Base-by-base conservation (phyloP, 2,797 vertebrate species). In the Eurystomus glaucurus region DNA sequence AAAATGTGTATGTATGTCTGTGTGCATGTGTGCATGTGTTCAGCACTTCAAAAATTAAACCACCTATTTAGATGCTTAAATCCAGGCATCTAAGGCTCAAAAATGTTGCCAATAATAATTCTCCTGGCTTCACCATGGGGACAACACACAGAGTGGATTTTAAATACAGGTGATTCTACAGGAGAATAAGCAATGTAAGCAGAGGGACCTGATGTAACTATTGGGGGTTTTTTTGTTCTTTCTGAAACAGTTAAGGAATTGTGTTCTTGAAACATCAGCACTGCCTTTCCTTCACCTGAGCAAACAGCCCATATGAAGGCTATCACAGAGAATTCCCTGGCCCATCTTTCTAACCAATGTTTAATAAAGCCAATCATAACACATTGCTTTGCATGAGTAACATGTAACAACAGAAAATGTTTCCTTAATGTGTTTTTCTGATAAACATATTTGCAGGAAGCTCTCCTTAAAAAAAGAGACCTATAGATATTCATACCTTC, bases 1-100 rank as follows among this genome's bases (percentile, higher is more conserved):
- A 82, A 96, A 94, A 70, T 5, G 5, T 48, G 39, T 66, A 45
- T 75, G 14, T 78, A 29, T 57, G 23, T 61, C 41, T 76, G 45
- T 75, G 31, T 76, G 65, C 1, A 1, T 16, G 43, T 48, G 20
- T 90, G 65, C 1, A 1, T 16, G 43, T 48, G 20, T 90, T 78
- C 76, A 86, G 72, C 41, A 66, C 69, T 90, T 95, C 25, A 88
- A 88, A 82, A 94, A 90, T 66, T 43, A 93, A 86, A 35, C 11
- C 70, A 74, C 72, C 48, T 95, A 96, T 75, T 95, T 87, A 84
- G 88, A 72, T 88, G 77, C 77, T 95, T 87, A 96, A 96, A 86
- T 69, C 61, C 72, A 94, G 85, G 54, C 62, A 95, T 65, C 43
- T 86, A 92, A 88, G 85, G 6, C 62, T 86, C 78, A 54, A 88